These are phyloP conservation scores for Tiphia femorata DNA, from an alignment of 2,888 invertebrate genomes.

Conservation along the genomic window DNA sequence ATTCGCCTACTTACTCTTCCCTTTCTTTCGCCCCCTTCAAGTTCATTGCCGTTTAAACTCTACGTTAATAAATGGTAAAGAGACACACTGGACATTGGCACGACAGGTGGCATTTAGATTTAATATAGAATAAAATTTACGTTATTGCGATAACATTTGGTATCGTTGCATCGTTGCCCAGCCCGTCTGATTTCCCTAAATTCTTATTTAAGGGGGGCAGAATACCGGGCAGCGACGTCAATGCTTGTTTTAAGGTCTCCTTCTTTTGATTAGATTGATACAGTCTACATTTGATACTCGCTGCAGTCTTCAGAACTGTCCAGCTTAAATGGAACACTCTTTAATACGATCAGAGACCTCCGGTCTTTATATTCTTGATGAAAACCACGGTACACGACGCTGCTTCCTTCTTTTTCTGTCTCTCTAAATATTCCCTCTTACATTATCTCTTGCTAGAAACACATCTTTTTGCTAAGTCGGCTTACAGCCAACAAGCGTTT, in stretches of 20 bases:
- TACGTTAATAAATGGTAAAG: conserved; percentile 69
- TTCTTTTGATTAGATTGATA: conserved; percentile 69
- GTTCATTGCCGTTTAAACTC: conserved; percentile 60
- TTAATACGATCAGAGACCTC: conserved; percentile 56
- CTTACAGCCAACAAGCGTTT: conserved; percentile 13
- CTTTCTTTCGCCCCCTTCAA: conserved; percentile 20
- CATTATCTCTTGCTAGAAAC: conserved; percentile 6
- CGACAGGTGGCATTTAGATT: conserved; percentile 70
- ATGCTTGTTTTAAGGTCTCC: conserved; percentile 55
- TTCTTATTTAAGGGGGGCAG: conserved; percentile 33
- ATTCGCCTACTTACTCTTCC: conserved; percentile 20
- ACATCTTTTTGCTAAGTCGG: conserved; percentile 15
- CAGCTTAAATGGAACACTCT: conserved; percentile 65
- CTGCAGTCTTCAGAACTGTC: conserved; percentile 66
- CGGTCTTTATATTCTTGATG: conserved; percentile 31
- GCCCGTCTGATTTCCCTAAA: conserved; percentile 42
- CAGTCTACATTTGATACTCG: conserved; percentile 69
- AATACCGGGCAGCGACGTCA: conserved; percentile 63
- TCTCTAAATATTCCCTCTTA: neutral
- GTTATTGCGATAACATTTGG: conserved; percentile 70
- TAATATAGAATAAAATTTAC: conserved; percentile 70
- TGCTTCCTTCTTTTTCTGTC: neutral
- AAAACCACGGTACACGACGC: conserved; percentile 26
- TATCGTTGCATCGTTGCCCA: conserved; percentile 68
- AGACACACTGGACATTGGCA: conserved; percentile 70